Evolutionary conservation across 2,797 vertebrate species (phyloP).

Genomic region (Diplodus sargus): DNA sequence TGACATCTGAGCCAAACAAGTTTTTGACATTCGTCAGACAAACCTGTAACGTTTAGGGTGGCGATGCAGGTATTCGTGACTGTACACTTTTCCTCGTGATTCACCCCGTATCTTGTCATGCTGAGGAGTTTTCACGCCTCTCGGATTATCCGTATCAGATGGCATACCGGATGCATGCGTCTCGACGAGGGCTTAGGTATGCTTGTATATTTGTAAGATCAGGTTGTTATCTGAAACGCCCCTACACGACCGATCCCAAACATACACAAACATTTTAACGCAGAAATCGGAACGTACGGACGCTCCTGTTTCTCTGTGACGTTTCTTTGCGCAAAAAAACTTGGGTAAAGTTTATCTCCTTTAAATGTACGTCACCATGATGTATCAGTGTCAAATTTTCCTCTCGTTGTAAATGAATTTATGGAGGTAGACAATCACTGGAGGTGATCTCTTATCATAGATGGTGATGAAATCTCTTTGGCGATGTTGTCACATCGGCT

Average conservation of each 20-base stretch:
- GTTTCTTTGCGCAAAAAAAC: background rate
- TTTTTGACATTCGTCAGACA: background rate
- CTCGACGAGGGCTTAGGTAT: background rate
- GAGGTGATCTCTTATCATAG: constrained; percentile 59
- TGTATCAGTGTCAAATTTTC: background rate
- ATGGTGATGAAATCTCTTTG: constrained; percentile 55
- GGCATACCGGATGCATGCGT: constrained; percentile 54
- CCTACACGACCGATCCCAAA: constrained; percentile 70
- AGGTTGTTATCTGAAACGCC: constrained; percentile 53
- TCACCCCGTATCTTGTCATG: constrained; percentile 63
- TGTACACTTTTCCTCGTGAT: constrained; percentile 57
- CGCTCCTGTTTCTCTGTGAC: background rate
- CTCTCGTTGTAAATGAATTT: background rate
- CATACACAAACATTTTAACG: constrained; percentile 42
- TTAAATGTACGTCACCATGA: background rate
- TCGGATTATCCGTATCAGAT: constrained; percentile 53
- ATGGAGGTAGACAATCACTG: constrained; percentile 46
- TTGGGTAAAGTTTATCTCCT: background rate
- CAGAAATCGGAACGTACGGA: background rate
- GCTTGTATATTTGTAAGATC: constrained; percentile 38
- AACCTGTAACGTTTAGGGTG: background rate
- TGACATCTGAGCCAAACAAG: background rate
- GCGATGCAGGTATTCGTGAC: constrained; percentile 80
- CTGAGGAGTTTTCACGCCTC: constrained; percentile 52
- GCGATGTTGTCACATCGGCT: background rate